phyloP scores from a whole-genome alignment of 2,113 vertebrate genomes.

The Chaetura pelagica region DNA sequence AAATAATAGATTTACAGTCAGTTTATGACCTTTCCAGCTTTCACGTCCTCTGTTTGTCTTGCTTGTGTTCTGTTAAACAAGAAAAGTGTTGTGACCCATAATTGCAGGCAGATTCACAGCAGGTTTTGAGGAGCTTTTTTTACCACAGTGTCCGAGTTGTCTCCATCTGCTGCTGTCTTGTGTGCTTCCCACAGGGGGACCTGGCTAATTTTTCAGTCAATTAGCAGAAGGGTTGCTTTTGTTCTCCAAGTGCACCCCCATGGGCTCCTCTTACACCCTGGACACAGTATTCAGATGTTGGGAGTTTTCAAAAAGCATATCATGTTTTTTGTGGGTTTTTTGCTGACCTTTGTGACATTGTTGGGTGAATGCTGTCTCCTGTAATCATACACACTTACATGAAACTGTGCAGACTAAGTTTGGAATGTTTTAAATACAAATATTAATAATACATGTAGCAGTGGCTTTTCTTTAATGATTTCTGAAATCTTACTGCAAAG shows the following conservation, averaged over 20 bases:
- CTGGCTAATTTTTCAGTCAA: conserved; percentile 99
- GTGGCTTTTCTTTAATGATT: background rate
- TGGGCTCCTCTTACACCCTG: conserved; percentile 84
- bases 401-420: conserved; percentile 31
- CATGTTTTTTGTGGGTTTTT: conserved; percentile 67
- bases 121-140: conserved; percentile 85
- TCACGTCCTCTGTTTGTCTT: conserved; percentile 70
- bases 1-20: conserved; percentile 54
- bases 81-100: conserved; percentile 87
- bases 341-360: conserved; percentile 90
- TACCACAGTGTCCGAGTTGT: conserved; percentile 81
- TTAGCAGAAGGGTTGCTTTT: conserved; percentile 98
- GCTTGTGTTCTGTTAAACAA: conserved; percentile 86
- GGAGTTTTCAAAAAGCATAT: conserved; percentile 80
- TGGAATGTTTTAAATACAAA: background rate
- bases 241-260: conserved; percentile 85
- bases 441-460: background rate
- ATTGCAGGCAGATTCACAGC: conserved; percentile 89
- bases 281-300: conserved; percentile 79
- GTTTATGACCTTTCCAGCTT: conserved; percentile 75
- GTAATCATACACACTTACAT: conserved; percentile 76
- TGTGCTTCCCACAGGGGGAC: conserved; percentile 85
- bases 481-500: background rate
- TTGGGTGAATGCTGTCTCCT: conserved; percentile 83
- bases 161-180: conserved; percentile 93